Conservation (phyloP, 2,797 vertebrate genomes). For the Oreochromis grahami region DNA sequence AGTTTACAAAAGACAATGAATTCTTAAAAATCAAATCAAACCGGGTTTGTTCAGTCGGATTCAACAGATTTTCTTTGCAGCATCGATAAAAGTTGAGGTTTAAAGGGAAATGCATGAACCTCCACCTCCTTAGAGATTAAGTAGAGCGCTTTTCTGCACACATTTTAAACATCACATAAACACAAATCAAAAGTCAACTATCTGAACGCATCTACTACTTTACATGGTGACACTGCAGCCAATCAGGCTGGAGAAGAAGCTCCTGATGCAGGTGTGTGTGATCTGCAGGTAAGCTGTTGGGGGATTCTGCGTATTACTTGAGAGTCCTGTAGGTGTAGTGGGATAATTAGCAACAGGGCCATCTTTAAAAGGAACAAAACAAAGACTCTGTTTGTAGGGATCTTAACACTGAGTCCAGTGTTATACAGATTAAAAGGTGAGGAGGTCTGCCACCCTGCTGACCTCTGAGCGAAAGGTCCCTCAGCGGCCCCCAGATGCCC, state of each 20-base stretch:
- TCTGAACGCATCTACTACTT: not conserved
- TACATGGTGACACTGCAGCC: not conserved
- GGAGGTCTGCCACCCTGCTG: conserved; percentile 16
- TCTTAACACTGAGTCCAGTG: conserved; percentile 31
- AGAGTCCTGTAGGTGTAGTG: not conserved
- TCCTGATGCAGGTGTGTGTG: not conserved
- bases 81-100: not conserved
- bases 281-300: not conserved
- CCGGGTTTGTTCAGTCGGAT: not conserved
- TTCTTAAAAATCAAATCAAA: not conserved
- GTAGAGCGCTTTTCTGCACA: not conserved
- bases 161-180: not conserved
- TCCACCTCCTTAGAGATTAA: not conserved
- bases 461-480: conserved; percentile 49
- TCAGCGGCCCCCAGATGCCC: conserved; percentile 1
- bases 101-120: not conserved
- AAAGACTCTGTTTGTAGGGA: conserved; percentile 37
- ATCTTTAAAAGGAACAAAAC: conserved; percentile 10
- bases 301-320: not conserved
- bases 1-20: not conserved
- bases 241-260: not conserved
- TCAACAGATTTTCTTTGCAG: not conserved
- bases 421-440: conserved; percentile 39
- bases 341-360: not conserved
- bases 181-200: not conserved